Evolutionary conservation across 1,140 invertebrate genomes (phyloP).

Genomic region (Drosophila ogumai): DNA sequence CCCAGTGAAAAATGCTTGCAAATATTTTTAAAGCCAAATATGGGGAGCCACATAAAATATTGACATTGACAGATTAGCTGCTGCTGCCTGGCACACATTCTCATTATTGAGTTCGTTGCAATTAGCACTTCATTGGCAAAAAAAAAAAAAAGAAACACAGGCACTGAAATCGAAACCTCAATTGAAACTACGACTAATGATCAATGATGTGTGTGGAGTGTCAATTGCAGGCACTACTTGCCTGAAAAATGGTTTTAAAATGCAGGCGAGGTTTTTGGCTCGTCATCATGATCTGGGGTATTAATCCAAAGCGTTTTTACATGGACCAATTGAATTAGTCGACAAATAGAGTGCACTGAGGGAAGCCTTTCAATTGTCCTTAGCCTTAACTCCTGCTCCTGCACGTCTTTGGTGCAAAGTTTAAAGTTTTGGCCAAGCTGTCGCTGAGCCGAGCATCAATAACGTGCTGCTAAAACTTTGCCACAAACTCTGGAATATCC

Average conservation of each 20-base stretch:
- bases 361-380: conserved; percentile 59
- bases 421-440: conserved; percentile 42
- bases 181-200: conserved; percentile 21
- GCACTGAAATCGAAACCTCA: conserved; percentile 25
- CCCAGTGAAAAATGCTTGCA: conserved; percentile 8
- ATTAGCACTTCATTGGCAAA: conserved; percentile 22
- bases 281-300: not conserved
- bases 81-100: not conserved
- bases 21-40: conserved; percentile 31
- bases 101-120: conserved; percentile 19
- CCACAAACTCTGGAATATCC: conserved; percentile 34
- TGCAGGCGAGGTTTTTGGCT: not conserved
- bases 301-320: conserved; percentile 30
- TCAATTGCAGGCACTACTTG: conserved; percentile 14
- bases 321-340: conserved; percentile 51
- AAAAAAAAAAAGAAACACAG: not conserved
- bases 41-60: conserved; percentile 13
- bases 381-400: not conserved
- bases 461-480: conserved; percentile 65
- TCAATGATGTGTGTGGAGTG: conserved; percentile 30
- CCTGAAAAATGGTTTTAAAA: conserved; percentile 33
- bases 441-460: conserved; percentile 47
- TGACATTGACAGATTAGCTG: conserved; percentile 44
- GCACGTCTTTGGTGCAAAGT: conserved; percentile 32
- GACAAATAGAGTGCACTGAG: conserved; percentile 39